Evolutionary conservation across 2,797 vertebrate genomes (phyloP).

Genomic region (Halcyon leucocephala): DNA sequence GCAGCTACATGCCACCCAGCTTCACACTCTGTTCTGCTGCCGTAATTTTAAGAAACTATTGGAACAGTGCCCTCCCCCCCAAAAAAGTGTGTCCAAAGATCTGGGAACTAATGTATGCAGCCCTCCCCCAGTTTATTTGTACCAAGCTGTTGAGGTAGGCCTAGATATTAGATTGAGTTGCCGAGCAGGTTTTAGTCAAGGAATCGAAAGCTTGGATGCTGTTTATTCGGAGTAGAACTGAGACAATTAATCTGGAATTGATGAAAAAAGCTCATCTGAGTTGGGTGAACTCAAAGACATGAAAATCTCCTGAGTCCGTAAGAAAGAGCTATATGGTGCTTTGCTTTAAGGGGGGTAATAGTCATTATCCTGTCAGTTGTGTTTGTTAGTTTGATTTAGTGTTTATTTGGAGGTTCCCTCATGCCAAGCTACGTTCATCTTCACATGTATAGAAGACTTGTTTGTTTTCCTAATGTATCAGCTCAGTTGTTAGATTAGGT

Average conservation of each 20-base stretch:
- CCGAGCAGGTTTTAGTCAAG: conserved; percentile 22
- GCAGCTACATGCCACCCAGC: conserved; percentile 64
- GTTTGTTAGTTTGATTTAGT: neutral
- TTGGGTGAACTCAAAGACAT: neutral
- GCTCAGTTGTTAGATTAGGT: neutral
- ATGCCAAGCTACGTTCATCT: neutral
- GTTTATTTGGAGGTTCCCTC: neutral
- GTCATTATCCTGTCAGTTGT: neutral
- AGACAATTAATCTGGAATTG: neutral
- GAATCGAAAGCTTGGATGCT: neutral
- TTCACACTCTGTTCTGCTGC: conserved; percentile 71
- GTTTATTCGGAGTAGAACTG: neutral
- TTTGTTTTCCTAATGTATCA: neutral
- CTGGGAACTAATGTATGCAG: conserved; percentile 50
- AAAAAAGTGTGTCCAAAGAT: conserved; percentile 30
- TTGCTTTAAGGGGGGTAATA: neutral
- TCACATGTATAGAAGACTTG: neutral
- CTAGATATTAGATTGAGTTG: neutral
- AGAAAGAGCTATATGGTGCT: neutral
- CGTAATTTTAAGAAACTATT: conserved; percentile 60
- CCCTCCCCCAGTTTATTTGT: conserved; percentile 45
- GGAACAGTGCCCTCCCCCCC: conserved; percentile 37
- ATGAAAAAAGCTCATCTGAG: neutral
- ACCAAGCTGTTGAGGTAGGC: conserved; percentile 15
- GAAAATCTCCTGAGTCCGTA: neutral